Conservation (phyloP, 2,888 invertebrate species). For the Melanchra persicariae region DNA sequence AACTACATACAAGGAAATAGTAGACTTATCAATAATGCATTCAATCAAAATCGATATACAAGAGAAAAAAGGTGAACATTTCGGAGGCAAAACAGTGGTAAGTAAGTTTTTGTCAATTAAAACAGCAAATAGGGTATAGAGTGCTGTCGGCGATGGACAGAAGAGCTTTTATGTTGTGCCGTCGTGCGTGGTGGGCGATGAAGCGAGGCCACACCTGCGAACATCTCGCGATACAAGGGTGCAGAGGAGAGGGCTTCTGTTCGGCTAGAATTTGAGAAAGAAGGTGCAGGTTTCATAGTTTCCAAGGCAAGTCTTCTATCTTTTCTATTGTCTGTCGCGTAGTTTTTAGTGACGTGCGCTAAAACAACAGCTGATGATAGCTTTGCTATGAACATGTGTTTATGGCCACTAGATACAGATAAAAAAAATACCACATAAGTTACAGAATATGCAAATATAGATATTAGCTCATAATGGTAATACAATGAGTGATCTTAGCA, state of each 20-base stretch:
- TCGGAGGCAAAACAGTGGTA: constrained; percentile 42
- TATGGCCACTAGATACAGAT: no score
- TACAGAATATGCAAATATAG: no score
- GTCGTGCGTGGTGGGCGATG: constrained; percentile 69
- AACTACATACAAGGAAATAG: constrained; percentile 13
- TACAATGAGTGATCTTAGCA: no score
- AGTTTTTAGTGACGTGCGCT: neutral
- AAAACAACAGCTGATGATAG: no score
- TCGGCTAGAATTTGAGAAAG: neutral
- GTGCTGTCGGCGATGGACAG: constrained; percentile 49
- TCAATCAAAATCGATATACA: constrained; percentile 48
- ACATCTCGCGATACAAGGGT: constrained; percentile 61
- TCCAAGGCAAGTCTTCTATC: no score
- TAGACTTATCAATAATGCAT: constrained; percentile 51
- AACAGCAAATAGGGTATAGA: constrained; percentile 59
- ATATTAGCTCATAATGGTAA: no score
- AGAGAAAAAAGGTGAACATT: constrained; percentile 31
- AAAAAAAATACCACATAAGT: no score
- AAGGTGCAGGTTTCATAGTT: neutral
- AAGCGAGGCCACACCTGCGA: constrained; percentile 73
- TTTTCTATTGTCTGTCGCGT: neutral
- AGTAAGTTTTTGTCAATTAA: constrained; percentile 53
- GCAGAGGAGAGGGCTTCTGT: constrained; percentile 53
- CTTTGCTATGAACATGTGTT: no score
- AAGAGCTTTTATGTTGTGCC: constrained; percentile 61